Base-by-base conservation (phyloP, 2,888 invertebrate species). In the Nephrocerus scutellatus region DNA sequence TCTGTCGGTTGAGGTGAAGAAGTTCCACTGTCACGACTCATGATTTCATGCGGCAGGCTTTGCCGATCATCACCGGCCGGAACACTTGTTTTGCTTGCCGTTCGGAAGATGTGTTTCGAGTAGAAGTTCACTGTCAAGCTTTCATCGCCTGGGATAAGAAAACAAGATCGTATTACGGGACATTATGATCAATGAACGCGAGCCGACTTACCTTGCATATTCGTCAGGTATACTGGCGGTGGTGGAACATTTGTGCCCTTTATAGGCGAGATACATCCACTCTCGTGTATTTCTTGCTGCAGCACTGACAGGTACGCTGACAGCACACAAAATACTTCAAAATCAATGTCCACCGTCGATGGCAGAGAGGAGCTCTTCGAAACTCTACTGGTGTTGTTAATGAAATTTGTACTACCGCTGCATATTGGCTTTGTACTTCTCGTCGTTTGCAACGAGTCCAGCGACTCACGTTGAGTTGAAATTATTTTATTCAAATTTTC, bases 201-300 rank as follows among this genome's bases (percentile, higher is more conserved):
- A 15, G 12, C 7, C 6, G 2, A 28, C 43, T 47, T 45, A 68
- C 68, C 68, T 52, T 61, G 61, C 46, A 60, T 51, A 47, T 69
- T 68, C 28, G 68, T 61, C 28, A 69, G 58, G 48, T 66, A 69
- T 10, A 69, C 66, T 8, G 68, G 68, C 16, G 68, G 68, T 13
- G 68, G 68, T 24, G 68, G 67, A 36, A 69, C 59, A 57, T 68
- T 68, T 13, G 67, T 68, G 12, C 68, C 68, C 45, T 69, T 69
- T 5, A 69, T 69, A 16, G 68, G 68, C 18, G 68, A 69, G 43
- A 68, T 64, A 48, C 68, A 69, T n/a, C 68, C 67, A 44, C 64
- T 68, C 46, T 68, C 68, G 34, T 67, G 63, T 36, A 68, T 68
- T 47, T 68, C 68, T 44, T 68, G 68, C 43, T 69, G 68, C 30